A percentile compares a stretch with the other conserved stretches of the same genome.
Conservation (phyloP, 2,113 vertebrate genomes). For the Syngnathus typhle region DNA sequence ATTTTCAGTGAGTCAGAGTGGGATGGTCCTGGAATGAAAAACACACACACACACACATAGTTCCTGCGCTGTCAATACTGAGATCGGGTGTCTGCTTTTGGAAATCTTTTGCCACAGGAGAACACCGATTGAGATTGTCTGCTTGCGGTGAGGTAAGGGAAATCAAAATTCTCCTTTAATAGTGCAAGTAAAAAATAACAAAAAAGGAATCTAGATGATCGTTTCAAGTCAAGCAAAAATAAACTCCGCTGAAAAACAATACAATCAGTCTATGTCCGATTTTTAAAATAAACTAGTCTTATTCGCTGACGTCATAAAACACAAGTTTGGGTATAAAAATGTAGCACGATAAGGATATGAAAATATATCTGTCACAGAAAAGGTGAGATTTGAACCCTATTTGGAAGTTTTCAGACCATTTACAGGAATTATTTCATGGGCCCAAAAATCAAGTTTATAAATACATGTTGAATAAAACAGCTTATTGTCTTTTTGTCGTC, state of each 20-base stretch:
- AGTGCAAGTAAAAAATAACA: conserved; percentile 55
- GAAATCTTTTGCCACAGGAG: conserved; percentile 36
- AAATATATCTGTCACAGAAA: conserved; percentile 30
- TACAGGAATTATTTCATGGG: conserved; percentile 22
- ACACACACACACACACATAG: background rate
- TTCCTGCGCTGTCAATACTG: conserved; percentile 35
- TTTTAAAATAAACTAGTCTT: conserved; percentile 9
- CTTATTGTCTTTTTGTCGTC: conserved; percentile 46
- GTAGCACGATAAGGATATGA: conserved; percentile 15
- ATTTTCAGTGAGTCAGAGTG: conserved; percentile 22
- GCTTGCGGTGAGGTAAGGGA: conserved; percentile 55
- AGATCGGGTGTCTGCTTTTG: conserved; percentile 28
- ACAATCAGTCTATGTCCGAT: conserved; percentile 13
- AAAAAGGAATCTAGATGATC: conserved; percentile 42
- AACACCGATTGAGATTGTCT: conserved; percentile 55
- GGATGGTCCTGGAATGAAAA: conserved; percentile 20
- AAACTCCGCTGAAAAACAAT: conserved; percentile 5
- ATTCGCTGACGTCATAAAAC: conserved; percentile 21
- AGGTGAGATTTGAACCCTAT: conserved; percentile 27
- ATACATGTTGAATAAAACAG: conserved; percentile 62
- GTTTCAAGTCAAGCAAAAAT: conserved; percentile 49
- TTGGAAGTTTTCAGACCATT: conserved; percentile 39
- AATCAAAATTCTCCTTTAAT: conserved; percentile 50
- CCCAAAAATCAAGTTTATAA: conserved; percentile 43
- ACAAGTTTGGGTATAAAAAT: conserved; percentile 18